Conservation (phyloP, 2,113 vertebrate genomes). For the Nematolebias whitei region DNA sequence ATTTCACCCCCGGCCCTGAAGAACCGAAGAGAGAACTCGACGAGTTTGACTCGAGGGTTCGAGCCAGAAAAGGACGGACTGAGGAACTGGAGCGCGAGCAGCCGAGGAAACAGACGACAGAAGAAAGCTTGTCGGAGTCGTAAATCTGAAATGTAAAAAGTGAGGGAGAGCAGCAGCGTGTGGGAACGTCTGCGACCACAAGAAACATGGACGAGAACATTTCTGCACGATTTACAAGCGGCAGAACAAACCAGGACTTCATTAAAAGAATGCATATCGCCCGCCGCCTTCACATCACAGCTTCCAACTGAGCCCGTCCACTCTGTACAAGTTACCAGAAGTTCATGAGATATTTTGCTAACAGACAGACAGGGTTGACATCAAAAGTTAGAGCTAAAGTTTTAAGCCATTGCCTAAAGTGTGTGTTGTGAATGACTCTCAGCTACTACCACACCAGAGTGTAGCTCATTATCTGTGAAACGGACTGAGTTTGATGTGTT, state of each 20-base stretch:
- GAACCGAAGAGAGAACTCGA: slow-evolving; percentile 17
- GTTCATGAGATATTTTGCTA: no score
- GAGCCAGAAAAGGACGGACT: slow-evolving; percentile 3
- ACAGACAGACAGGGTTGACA: no score
- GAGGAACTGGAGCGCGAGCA: neutral
- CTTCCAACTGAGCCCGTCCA: no score
- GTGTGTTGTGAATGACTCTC: no score
- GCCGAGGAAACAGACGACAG: neutral
- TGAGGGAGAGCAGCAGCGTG: neutral
- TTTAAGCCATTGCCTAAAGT: no score
- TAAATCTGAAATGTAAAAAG: neutral
- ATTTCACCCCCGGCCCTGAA: slow-evolving; percentile 53
- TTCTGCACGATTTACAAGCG: slow-evolving; percentile 2
- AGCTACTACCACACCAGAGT: no score
- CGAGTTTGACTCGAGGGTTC: slow-evolving; percentile 29
- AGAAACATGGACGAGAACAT: slow-evolving; percentile 9
- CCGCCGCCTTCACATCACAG: no score
- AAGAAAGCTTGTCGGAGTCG: neutral
- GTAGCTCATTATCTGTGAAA: no score
- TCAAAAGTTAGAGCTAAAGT: no score
- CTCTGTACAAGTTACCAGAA: no score
- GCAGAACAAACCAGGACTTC: neutral
- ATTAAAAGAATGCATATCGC: no score
- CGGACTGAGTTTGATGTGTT: no score
- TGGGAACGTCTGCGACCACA: neutral